Base-by-base conservation (phyloP, 2,888 invertebrate genomes). In the Polylopha cassiicola region DNA sequence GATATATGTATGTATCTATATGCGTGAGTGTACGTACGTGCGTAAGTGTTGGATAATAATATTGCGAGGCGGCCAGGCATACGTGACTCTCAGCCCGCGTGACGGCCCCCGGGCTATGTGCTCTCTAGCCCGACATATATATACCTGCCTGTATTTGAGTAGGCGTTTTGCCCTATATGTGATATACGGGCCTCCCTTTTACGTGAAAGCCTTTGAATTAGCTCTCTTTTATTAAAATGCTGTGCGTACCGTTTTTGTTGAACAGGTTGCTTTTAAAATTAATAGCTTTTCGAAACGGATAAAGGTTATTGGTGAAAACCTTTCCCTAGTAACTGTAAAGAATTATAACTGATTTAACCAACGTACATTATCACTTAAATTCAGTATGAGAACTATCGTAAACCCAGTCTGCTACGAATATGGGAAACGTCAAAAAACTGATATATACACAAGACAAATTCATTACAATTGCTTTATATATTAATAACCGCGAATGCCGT, bases 21-120 rank as follows among this genome's bases (percentile, higher is more conserved):
- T 61, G 60, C 60, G 64, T 66, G 54, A 55, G 61, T 61, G 56
- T 59, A 65, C 59, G 65, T 67, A 60, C 69, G 71, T 78, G 75
- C 77, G 81, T 82, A 77, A 79, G 80, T 81, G 80, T 81, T 69
- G 67, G 80, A 80, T 81, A 81, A 80, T 82, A 84, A 82, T 75
- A 81, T 81, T 71, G 76, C 71, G 73, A 75, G 75, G 70, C 77
- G 71, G 73, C 59, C 60, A 53, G 65, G 72, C 79, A 77, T 78
- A 81, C 82, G 84, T 84, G 82, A 79, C 81, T 82, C 76, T 73
- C 73, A 72, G 70, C 66, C 70, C 73, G 69, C 77, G 79, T 77
- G 81, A 75, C 78, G 75, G 73, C 74, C 73, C 80, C 68, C 60
- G 61, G 73, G 74, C 76, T 68, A 65, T 70, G 53, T 70, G 59